Evolutionary conservation across 2,113 vertebrate species (phyloP).

Genomic region (Neopipo cinnamomea): DNA sequence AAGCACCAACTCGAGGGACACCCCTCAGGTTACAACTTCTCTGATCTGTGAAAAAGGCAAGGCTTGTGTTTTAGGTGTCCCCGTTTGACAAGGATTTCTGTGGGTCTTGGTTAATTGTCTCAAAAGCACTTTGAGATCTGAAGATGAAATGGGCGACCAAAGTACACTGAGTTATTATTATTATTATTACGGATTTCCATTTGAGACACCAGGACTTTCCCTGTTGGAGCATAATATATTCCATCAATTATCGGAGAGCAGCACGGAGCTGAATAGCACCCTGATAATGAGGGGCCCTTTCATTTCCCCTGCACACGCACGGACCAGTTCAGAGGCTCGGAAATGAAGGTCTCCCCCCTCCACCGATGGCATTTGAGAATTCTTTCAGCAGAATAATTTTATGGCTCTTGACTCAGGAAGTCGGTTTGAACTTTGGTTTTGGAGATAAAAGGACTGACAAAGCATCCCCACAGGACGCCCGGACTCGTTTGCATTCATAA

Average conservation of each 20-base stretch:
- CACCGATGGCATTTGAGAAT: slow-evolving; percentile 43
- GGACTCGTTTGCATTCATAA: slow-evolving; percentile 68
- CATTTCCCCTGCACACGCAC: background rate
- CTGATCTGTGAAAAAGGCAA: background rate
- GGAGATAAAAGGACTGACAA: slow-evolving; percentile 71
- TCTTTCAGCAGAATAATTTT: slow-evolving; percentile 64
- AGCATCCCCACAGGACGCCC: slow-evolving; percentile 58
- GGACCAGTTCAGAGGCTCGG: background rate
- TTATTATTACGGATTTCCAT: background rate
- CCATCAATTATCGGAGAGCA: background rate
- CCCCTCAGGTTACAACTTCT: background rate
- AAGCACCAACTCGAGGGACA: background rate
- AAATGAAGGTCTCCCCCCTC: slow-evolving; percentile 25
- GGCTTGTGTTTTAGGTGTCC: background rate
- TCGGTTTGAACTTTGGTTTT: slow-evolving; percentile 67
- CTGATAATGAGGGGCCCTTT: slow-evolving; percentile 24
- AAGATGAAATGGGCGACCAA: background rate
- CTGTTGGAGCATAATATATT: slow-evolving; percentile 9
- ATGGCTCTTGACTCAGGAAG: slow-evolving; percentile 68
- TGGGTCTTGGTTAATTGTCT: background rate
- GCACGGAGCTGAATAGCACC: background rate
- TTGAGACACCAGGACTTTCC: background rate
- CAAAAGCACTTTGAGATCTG: background rate
- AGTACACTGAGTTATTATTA: background rate
- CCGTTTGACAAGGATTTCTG: background rate